Percentiles rank a stretch among this genome's conserved stretches.
phyloP scores from a whole-genome alignment of 2,888 invertebrate species.

The Drosophila lutescens region DNA sequence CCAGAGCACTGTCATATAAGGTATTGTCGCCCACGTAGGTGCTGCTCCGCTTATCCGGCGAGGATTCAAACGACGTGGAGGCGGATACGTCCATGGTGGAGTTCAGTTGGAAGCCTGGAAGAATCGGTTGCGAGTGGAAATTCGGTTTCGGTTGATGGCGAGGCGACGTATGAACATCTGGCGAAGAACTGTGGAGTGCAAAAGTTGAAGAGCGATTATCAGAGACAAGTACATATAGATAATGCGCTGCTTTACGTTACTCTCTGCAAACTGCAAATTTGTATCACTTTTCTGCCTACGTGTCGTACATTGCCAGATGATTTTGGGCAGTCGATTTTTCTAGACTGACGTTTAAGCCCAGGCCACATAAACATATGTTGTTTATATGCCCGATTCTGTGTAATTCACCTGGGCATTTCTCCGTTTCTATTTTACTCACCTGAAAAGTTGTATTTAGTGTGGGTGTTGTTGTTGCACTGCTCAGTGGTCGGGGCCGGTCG shows the following conservation, averaged over 20 bases:
- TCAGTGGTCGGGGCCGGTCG: constrained; percentile 2
- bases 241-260: constrained; percentile 21
- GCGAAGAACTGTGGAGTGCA: constrained; percentile 55
- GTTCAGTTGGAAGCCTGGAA: constrained; percentile 67
- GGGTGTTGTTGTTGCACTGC: constrained; percentile 6
- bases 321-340: neutral
- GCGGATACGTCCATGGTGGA: constrained; percentile 62
- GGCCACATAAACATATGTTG: neutral
- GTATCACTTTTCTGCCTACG: constrained; percentile 63
- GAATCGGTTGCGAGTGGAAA: constrained; percentile 69
- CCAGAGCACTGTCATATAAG: constrained; percentile 82
- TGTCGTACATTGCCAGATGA: constrained; percentile 33
- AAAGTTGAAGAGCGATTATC: constrained; percentile 48
- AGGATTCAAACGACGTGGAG: constrained; percentile 58
- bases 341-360: constrained; percentile 14
- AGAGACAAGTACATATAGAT: constrained; percentile 35
- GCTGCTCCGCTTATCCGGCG: constrained; percentile 51
- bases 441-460: constrained; percentile 33
- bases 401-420: neutral
- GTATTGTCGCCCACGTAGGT: constrained; percentile 63
- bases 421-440: constrained; percentile 20
- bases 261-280: constrained; percentile 40
- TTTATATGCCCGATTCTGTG: neutral
- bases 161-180: constrained; percentile 36
- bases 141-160: constrained; percentile 62